phyloP scores from a whole-genome alignment of 2,888 invertebrate species.

The Cremastinae sp. region DNA sequence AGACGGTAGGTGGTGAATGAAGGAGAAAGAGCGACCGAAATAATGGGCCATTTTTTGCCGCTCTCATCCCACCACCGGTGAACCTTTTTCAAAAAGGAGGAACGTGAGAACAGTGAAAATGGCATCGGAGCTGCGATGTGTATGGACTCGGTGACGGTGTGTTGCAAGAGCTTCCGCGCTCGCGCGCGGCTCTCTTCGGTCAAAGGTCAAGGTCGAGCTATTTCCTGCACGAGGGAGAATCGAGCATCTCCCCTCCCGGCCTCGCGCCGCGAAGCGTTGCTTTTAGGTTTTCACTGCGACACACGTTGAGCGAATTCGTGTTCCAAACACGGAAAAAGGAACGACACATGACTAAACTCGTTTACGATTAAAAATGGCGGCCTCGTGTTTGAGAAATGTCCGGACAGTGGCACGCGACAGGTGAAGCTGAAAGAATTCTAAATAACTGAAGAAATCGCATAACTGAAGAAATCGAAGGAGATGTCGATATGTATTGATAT shows the following conservation, averaged over 20 bases:
- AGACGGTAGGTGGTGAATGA: no score
- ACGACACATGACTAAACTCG: no score
- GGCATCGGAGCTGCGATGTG: not conserved
- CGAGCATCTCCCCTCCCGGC: conserved; percentile 11
- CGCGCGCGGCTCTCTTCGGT: no score
- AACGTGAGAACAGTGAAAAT: not conserved
- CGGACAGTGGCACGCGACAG: no score
- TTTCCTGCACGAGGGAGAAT: conserved; percentile 73
- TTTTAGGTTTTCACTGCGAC: conserved; percentile 44
- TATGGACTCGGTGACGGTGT: not conserved
- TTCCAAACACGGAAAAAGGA: not conserved
- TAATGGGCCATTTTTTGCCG: not conserved
- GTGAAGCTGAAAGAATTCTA: no score
- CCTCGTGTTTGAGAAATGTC: no score
- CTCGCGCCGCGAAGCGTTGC: conserved; percentile 37
- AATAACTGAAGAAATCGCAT: no score
- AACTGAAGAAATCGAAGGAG: no score
- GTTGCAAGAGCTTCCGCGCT: conserved; percentile 39
- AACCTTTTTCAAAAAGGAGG: not conserved
- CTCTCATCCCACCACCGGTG: no score
- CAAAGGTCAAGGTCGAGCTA: conserved; percentile 77
- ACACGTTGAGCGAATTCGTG: conserved; percentile 1
- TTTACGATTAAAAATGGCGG: no score
- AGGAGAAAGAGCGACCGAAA: conserved; percentile 6
- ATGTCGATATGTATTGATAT: no score